Evolutionary conservation across 2,888 invertebrate species (phyloP), one percentile per base, ranked within the genome.

Genomic region (Boloria selene): DNA sequence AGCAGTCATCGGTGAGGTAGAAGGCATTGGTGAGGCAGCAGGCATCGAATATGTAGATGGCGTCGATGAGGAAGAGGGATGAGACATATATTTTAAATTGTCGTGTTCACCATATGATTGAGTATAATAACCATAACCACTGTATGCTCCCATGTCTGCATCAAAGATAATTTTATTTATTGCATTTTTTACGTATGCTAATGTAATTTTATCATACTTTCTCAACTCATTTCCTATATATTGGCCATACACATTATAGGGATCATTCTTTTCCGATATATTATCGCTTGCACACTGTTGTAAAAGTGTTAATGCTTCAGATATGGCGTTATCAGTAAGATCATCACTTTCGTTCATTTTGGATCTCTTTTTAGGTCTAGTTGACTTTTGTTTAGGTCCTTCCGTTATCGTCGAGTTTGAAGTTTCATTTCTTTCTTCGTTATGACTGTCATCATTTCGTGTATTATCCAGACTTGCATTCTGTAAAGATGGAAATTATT

Each of bases 121-220:
- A 58, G 67, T n/a, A 67, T 62, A 62, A 67, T 67, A 67, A 56
- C 62, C 52, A 68, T 65, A 68, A 66, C 64, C 64, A 64, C 55
- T 64, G 68, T 71, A 71, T 69, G 67, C 67, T 69, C 67, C 71
- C 65, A 71, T 63, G 61, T 69, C 69, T 58, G 69, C 71, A 54
- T 69, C 67, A 61, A 71, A 69, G 51, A 65, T 65, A 65, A 71
- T 67, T 65, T 67, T 71, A 65, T 69, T 69, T 68, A 67, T 69
- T 47, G 71, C 67, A 63, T 70, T 58, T 53, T 70, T 69, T 66
- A 69, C 70, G 53, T 53, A 66, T 69, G 69, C n/a, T n/a, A n/a
- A n/a, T n/a, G n/a, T n/a, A n/a, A n/a, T n/a, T n/a, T n/a, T n/a
- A n/a, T n/a, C n/a, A 70, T 70, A 70, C 56, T 71, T 59, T 53